Conservation (phyloP, 2,888 invertebrate species). For the Cosmia pyralina region DNA sequence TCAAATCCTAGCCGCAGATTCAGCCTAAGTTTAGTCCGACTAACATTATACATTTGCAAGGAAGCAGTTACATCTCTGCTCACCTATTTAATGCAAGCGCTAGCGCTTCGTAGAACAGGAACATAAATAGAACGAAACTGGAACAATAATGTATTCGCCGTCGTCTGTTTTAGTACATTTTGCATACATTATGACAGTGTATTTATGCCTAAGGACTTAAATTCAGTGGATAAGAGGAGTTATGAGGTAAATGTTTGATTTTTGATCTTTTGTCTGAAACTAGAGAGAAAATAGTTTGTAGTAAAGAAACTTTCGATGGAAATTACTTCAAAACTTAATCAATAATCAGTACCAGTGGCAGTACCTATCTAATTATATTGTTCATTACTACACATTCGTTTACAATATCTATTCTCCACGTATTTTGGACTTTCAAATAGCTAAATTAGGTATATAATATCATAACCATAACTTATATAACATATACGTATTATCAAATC, state of each 20-base stretch:
- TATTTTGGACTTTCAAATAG: no score
- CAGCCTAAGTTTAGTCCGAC: not conserved
- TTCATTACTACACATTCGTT: no score
- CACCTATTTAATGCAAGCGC: constrained; percentile 13
- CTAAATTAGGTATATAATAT: not conserved
- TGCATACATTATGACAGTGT: constrained; percentile 47
- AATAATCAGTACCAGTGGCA: no score
- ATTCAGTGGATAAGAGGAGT: constrained; percentile 4
- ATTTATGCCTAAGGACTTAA: constrained; percentile 19
- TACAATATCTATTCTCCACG: not conserved
- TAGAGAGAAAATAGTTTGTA: not conserved
- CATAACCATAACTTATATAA: no score
- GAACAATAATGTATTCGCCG: constrained; percentile 50
- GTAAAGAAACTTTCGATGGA: not conserved
- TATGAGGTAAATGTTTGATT: not conserved
- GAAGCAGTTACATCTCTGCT: constrained; percentile 18
- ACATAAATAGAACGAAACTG: constrained; percentile 46
- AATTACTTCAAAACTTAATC: not conserved
- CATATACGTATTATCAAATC: no score
- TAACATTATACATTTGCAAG: constrained; percentile 9
- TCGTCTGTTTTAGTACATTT: constrained; percentile 43
- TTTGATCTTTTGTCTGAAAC: no score
- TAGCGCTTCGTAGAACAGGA: constrained; percentile 24
- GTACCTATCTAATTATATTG: no score
- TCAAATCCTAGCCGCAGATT: not conserved